phyloP scores from a whole-genome alignment of 2,113 vertebrate genomes.

The Cynoglossus semilaevis region DNA sequence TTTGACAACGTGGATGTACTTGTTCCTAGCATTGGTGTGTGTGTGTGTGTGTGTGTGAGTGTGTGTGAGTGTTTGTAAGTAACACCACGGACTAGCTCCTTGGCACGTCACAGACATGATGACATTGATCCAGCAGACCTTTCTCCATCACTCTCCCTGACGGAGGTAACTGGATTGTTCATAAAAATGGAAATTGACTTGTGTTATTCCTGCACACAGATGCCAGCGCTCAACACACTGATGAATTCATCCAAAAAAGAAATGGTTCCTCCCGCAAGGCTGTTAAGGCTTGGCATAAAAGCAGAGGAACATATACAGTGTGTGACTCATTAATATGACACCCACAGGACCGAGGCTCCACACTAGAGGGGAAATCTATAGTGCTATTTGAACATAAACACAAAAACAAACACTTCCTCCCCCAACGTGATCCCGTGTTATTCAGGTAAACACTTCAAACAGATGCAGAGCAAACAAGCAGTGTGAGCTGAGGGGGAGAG shows the following conservation, averaged over 20 bases:
- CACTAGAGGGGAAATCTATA: constrained; percentile 23
- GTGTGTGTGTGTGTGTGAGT: neutral
- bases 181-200: constrained; percentile 81
- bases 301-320: constrained; percentile 6
- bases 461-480: constrained; percentile 62
- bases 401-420: constrained; percentile 44
- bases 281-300: neutral
- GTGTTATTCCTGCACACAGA: constrained; percentile 47
- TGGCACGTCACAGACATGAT: constrained; percentile 66
- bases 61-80: constrained; percentile 26
- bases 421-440: constrained; percentile 32
- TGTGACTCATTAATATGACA: constrained; percentile 16
- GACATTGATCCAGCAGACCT: constrained; percentile 74
- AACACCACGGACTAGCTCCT: constrained; percentile 55
- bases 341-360: no score
- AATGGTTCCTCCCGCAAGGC: no score
- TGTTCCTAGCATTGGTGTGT: constrained; percentile 4
- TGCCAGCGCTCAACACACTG: constrained; percentile 23
- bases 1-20: constrained; percentile 18
- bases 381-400: constrained; percentile 23
- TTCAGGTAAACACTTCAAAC: constrained; percentile 52
- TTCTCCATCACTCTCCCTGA: constrained; percentile 72
- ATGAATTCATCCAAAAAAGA: constrained; percentile 36
- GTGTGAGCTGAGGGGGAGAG: constrained; percentile 37
- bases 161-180: constrained; percentile 75